These are phyloP conservation scores for Augochlora pura DNA, from an alignment of 1,140 invertebrate species.

Conservation along the genomic window DNA sequence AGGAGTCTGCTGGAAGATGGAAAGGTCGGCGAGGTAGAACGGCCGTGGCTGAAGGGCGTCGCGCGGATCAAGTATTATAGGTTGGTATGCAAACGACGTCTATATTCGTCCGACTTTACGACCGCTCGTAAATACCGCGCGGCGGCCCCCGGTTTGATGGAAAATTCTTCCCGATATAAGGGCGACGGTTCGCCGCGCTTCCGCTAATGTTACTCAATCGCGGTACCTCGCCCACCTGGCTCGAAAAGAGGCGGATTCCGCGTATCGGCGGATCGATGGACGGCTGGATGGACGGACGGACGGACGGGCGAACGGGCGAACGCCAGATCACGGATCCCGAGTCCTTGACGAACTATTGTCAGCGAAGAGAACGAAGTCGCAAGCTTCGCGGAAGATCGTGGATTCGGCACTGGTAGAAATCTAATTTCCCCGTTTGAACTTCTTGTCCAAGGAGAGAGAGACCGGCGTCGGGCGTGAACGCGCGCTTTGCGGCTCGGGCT, in stretches of 20 bases:
- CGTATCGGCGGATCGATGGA: constrained; percentile 42
- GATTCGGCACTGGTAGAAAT: constrained; percentile 62
- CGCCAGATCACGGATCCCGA: constrained; percentile 25
- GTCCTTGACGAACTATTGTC: constrained; percentile 67
- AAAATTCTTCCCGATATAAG: constrained; percentile 31
- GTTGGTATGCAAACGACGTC: constrained; percentile 28
- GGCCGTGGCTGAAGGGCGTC: not conserved
- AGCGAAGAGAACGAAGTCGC: constrained; percentile 35
- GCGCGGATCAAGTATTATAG: constrained; percentile 26
- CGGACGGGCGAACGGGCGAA: too few species aligned
- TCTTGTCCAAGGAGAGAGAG: constrained; percentile 32
- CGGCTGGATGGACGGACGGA: too few species aligned
- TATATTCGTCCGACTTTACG: constrained; percentile 44
- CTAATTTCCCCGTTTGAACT: constrained; percentile 58
- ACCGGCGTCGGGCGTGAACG: not conserved
- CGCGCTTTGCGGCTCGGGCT: not conserved
- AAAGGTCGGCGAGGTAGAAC: constrained; percentile 38
- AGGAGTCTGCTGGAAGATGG: constrained; percentile 17
- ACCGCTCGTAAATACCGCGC: constrained; percentile 59
- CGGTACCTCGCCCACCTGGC: not conserved
- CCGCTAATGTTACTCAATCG: constrained; percentile 57
- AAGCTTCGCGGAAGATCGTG: constrained; percentile 45
- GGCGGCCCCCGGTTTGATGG: constrained; percentile 38
- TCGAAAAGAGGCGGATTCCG: constrained; percentile 16
- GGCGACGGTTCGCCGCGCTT: not conserved